Percentiles rank a stretch among this genome's conserved stretches.
Conservation (phyloP, 2,797 vertebrate genomes). For the Pseudotriccus pelzelni region DNA sequence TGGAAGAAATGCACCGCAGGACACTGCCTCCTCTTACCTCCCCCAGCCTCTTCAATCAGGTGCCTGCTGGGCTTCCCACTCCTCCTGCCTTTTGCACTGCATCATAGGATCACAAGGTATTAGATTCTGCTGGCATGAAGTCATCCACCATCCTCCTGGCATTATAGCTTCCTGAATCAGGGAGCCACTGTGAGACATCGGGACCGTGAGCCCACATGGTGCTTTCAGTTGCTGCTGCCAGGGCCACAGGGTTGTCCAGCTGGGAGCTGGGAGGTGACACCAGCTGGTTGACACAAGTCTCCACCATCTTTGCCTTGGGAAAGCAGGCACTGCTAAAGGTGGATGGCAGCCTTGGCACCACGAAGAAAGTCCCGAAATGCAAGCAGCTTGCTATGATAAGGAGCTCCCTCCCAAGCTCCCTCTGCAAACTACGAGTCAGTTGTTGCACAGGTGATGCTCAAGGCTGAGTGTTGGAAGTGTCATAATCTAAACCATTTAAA, state of each 20-base stretch:
- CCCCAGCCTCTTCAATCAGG: constrained; percentile 44
- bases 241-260: background rate
- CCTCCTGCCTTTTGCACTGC: constrained; percentile 7
- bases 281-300: background rate
- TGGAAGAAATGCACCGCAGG: constrained; percentile 22
- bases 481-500: background rate
- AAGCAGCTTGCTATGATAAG: background rate
- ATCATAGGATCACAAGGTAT: background rate
- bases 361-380: background rate
- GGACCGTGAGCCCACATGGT: background rate
- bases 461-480: fast-evolving
- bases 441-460: background rate
- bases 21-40: background rate
- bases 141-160: background rate
- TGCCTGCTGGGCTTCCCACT: constrained; percentile 37
- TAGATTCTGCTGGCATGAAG: background rate
- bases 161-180: background rate
- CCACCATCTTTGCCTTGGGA: background rate
- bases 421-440: background rate
- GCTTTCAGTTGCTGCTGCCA: background rate
- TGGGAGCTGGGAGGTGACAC: background rate
- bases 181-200: fast-evolving
- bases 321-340: background rate
- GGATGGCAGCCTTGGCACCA: background rate
- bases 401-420: background rate